A percentile compares a stretch with the other conserved stretches of the same genome.
Evolutionary conservation across 1,140 invertebrate genomes (phyloP).

Genomic region (Drosophila lini): DNA sequence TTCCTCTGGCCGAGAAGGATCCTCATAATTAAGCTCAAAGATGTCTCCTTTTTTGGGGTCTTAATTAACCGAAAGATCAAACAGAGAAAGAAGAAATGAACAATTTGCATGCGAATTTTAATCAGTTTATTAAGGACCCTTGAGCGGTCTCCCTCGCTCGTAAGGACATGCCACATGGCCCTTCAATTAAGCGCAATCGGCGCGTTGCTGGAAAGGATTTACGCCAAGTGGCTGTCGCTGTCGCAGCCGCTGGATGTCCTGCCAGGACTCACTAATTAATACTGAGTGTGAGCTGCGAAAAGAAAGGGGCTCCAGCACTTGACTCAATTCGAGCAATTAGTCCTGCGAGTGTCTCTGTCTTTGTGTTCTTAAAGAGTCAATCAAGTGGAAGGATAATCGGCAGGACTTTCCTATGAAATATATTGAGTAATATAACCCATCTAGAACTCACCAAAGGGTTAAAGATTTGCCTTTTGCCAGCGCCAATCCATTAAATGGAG

Average conservation of each 20-base stretch:
- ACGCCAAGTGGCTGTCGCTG: constrained; percentile 8
- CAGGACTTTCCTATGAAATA: background rate
- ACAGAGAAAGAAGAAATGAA: background rate
- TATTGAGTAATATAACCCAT: background rate
- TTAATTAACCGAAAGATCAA: constrained; percentile 6
- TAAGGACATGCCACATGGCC: constrained; percentile 1
- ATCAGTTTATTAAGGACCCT: constrained; percentile 12
- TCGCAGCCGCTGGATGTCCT: constrained; percentile 15
- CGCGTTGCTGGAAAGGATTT: constrained; percentile 25
- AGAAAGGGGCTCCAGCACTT: constrained; percentile 17
- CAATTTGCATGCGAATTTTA: constrained; percentile 12
- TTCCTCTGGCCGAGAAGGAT: background rate
- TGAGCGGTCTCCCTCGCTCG: background rate
- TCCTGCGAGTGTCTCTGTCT: background rate
- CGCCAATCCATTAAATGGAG: constrained; percentile 9
- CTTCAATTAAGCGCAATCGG: constrained; percentile 6
- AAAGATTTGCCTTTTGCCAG: background rate
- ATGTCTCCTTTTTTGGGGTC: background rate
- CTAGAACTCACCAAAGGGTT: background rate
- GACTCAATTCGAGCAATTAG: constrained; percentile 37
- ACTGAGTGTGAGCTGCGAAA: constrained; percentile 17
- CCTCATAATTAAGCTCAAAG: background rate
- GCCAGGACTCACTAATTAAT: constrained; percentile 31
- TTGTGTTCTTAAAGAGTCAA: background rate
- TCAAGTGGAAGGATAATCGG: constrained; percentile 5